These are phyloP conservation scores for Oopsacas minuta DNA, from an alignment of 37 sponge, comb jelly and placozoan species.

Conservation along the genomic window DNA sequence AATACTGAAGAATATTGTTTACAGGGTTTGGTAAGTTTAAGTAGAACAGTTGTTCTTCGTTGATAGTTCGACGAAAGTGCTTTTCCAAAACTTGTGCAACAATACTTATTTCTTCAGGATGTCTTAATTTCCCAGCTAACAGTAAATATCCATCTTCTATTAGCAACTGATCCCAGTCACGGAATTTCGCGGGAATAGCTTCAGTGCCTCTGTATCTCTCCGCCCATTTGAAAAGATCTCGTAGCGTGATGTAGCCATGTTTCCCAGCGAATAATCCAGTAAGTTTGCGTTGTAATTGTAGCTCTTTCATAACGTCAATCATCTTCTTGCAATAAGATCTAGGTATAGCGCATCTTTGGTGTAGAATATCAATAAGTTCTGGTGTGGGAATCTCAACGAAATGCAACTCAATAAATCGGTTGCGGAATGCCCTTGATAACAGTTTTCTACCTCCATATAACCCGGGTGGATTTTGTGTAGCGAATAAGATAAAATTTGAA, in stretches of 20 bases:
- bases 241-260: constrained; percentile 83
- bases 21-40: not conserved
- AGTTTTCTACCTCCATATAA: constrained; percentile 82
- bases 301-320: constrained; percentile 79
- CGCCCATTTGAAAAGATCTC: constrained; percentile 96
- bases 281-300: constrained; percentile 46
- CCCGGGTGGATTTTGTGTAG: constrained; percentile 97
- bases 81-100: constrained; percentile 54
- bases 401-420: constrained; percentile 94
- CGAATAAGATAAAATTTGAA: constrained; percentile 85
- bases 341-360: constrained; percentile 60
- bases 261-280: constrained; percentile 95
- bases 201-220: constrained; percentile 60
- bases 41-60: constrained; percentile 38
- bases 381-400: constrained; percentile 76
- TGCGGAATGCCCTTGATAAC: constrained; percentile 88
- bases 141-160: constrained; percentile 94
- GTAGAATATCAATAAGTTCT: constrained; percentile 70
- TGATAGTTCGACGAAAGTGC: constrained; percentile 62
- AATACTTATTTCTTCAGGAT: constrained; percentile 36
- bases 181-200: constrained; percentile 13
- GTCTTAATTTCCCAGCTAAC: constrained; percentile 67
- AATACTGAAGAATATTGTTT: not conserved
- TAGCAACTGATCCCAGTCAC: constrained; percentile 95
- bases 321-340: constrained; percentile 73